These are phyloP conservation scores for Serrognathus titanus DNA, from an alignment of 2,888 invertebrate genomes.

Conservation along the genomic window DNA sequence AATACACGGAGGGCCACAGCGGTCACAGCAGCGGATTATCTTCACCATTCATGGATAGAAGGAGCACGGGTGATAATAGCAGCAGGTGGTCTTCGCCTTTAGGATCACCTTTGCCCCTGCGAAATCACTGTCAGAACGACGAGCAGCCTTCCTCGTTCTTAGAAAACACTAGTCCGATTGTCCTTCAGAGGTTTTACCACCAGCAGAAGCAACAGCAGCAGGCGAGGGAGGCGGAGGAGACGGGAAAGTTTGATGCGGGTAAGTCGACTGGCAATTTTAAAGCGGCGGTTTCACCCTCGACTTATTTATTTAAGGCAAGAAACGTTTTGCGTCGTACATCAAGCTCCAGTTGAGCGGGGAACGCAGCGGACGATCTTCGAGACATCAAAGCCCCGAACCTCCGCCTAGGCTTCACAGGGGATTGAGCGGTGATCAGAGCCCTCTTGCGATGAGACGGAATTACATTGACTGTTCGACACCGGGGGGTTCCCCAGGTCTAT, in stretches of 20 bases:
- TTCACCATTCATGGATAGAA: constrained; percentile 33
- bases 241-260: constrained; percentile 30
- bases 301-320: constrained; percentile 53
- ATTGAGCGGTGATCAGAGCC: constrained; percentile 46
- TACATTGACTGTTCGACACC: constrained; percentile 52
- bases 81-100: constrained; percentile 43
- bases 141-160: constrained; percentile 18
- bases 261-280: not conserved
- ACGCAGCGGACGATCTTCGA: constrained; percentile 43
- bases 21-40: constrained; percentile 3
- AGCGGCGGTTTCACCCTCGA: not conserved
- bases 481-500: constrained; percentile 52
- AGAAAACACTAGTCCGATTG: constrained; percentile 75
- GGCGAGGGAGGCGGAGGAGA: constrained; percentile 45
- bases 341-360: constrained; percentile 69
- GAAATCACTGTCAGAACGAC: constrained; percentile 37
- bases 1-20: constrained; percentile 3
- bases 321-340: constrained; percentile 78
- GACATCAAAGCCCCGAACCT: constrained; percentile 61
- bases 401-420: constrained; percentile 52
- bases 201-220: constrained; percentile 71
- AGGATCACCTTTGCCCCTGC: constrained; percentile 45
- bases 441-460: constrained; percentile 58
- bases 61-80: constrained; percentile 29
- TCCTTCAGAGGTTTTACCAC: constrained; percentile 73